These are phyloP conservation scores for Episyrphus balteatus DNA, from an alignment of 1,140 invertebrate species.

Conservation along the genomic window DNA sequence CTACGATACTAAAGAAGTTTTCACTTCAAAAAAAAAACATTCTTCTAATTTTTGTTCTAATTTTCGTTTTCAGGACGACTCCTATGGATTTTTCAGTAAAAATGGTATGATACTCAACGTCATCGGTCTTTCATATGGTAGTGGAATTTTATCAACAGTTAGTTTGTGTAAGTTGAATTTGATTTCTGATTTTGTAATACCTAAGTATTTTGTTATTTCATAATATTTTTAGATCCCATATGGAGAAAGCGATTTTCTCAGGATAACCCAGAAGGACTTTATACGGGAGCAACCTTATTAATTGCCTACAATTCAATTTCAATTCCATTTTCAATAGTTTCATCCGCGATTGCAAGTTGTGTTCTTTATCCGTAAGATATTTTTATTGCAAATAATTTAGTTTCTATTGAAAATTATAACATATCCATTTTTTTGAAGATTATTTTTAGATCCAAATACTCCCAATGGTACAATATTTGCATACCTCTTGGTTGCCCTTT, in stretches of 20 bases:
- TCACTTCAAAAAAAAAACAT: no score
- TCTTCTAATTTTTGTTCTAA: no score
- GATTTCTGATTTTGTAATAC: neutral
- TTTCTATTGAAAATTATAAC: neutral
- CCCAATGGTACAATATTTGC: conserved; percentile 24
- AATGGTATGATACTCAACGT: conserved; percentile 74
- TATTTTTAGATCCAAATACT: conserved; percentile 23
- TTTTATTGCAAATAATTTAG: neutral
- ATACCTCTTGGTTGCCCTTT: conserved; percentile 55
- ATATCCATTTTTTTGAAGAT: conserved; percentile 4
- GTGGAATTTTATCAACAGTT: conserved; percentile 68
- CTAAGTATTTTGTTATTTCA: neutral
- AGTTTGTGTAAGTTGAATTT: conserved; percentile 55
- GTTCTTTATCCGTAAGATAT: conserved; percentile 61
- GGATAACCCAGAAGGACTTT: conserved; percentile 75
- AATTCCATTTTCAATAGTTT: conserved; percentile 67
- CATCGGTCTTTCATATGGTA: conserved; percentile 63
- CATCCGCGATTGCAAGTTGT: conserved; percentile 49
- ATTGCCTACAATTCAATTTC: conserved; percentile 68
- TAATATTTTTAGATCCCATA: conserved; percentile 52
- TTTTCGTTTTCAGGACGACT: conserved; percentile 52
- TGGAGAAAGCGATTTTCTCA: conserved; percentile 84
- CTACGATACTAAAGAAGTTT: no score
- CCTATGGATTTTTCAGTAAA: conserved; percentile 61
- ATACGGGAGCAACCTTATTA: conserved; percentile 72